Evolutionary conservation across 92 coral and sea anemone genomes (phyloP), one percentile per base, ranked within the genome.

Genomic region (Micromussa lordhowensis): DNA sequence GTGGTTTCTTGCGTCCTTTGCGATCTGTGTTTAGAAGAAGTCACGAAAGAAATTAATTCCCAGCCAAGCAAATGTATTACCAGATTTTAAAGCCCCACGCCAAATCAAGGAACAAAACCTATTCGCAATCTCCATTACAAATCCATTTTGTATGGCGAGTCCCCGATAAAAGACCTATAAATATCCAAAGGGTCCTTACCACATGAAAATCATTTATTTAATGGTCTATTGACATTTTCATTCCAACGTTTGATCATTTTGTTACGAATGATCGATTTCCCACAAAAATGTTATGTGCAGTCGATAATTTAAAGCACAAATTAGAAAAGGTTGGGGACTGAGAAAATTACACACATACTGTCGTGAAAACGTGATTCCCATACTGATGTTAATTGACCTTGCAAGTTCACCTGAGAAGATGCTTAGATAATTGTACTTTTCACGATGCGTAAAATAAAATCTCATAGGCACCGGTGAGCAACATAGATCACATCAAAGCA

Each of bases 21-120:
- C 51, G 85, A 79, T 79, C 90, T 87, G 90, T 72, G 19, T 31
- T 44, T 80, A 80, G 38, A 87, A 71, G 63, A 79, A 70, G 85
- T 70, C 85, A 81, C 80, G 79, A 44, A 77, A 28, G 68, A 77
- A 30, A 77, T 86, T 86, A 86, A 86, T 86, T 57, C 77, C 51
- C 81, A 14, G 64, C 40, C 81, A 28, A 54, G 40, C 31, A 51
- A 77, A 54, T 51, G 61, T 49, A 59, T 77, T 77, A 86, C 44
- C 49, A 28, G 28, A 54, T 72, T 84, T 84, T 18, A 77, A 85
- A 86, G 9, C 29, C 83, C 88, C 51, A 77, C 26, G 30, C 55
- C 61, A 77, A 30, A 57, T 30, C 34, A 59, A 71, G 24, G 40
- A 77, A 68, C 72, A 77, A 86, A 72, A 64, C 29, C 30, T 86